phyloP scores from a whole-genome alignment of 2,888 invertebrate genomes.

The Alentia gelatinosa region DNA sequence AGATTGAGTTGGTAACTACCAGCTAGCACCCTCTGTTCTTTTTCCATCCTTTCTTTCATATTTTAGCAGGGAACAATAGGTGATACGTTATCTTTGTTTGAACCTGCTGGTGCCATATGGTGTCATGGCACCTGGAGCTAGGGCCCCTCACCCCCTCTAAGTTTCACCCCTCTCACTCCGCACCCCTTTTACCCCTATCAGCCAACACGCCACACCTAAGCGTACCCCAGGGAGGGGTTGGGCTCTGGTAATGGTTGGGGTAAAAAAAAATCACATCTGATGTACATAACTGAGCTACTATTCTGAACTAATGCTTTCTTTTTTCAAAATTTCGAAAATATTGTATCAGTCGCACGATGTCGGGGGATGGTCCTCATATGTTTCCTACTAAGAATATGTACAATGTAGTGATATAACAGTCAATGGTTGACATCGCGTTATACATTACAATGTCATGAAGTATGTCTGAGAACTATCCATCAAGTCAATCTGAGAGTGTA shows the following conservation, averaged over 20 bases:
- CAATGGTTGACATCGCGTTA: too few species aligned
- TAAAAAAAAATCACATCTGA: too few species aligned
- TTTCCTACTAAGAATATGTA: too few species aligned
- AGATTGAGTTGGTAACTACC: neutral
- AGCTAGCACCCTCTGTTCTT: neutral
- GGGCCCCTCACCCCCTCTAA: neutral
- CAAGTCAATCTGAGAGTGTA: too few species aligned
- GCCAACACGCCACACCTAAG: neutral
- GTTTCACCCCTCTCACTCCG: neutral
- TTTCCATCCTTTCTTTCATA: neutral
- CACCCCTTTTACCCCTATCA: neutral
- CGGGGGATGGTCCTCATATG: too few species aligned
- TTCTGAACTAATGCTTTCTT: neutral
- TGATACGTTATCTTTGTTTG: neutral
- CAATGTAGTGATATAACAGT: too few species aligned
- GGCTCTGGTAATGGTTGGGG: too few species aligned
- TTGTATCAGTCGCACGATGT: too few species aligned
- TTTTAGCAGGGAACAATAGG: slow-evolving; percentile 11
- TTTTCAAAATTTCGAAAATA: too few species aligned
- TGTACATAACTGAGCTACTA: neutral
- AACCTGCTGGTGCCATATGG: slow-evolving; percentile 34
- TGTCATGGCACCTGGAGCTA: slow-evolving; percentile 5
- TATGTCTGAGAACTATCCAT: too few species aligned
- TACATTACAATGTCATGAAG: too few species aligned
- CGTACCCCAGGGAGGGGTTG: neutral